Evolutionary conservation across 2,888 invertebrate species (phyloP), one percentile per base, ranked within the genome.

Genomic region (Neoaliturus tenellus): DNA sequence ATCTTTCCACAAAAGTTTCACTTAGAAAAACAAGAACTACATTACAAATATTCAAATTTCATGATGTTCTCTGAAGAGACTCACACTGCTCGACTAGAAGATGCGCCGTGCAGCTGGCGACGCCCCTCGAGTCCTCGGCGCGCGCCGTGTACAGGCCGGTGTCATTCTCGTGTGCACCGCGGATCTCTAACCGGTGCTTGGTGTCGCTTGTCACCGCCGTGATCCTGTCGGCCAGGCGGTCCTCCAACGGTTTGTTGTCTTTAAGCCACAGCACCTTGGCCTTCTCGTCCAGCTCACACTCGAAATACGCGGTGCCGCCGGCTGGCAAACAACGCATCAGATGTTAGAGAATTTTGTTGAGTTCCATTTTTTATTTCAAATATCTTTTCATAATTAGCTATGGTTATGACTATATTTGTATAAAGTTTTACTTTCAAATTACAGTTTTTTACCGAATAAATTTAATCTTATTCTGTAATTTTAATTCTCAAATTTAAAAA

Each of bases 131-230:
- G 33, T 92, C 92, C 84, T 95, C 94, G 25, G 98, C 98, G 86
- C 96, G 94, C 69, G 97, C 97, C 0, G 97, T 97, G 90, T 99
- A 99, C 62, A 97, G 93, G 75, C 98, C 98, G n/a, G 95, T 93
- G 90, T 98, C 98, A 35, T 93, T 94, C 88, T 95, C 92, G 31
- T 91, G 90, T 88, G 95, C 95, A 90, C 97, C 96, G 88, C 94
- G 93, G 86, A 96, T 93, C 88, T 95, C 93, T 87, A 98, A 91
- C 83, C 94, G 94, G 90, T 95, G 95, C 2, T 90, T 90, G 86
- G 93, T 93, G 28, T 92, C 91, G 25, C 86, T 85, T n/a, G 84
- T 73, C 81, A 87, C 84, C 31, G 86, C 85, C 35, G 86, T 86
- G 33, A 85, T 80, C 62, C 87, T 75, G 39, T 86, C 86, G 10